phyloP scores from a whole-genome alignment of 2,888 invertebrate genomes.

The Apeira syringaria region DNA sequence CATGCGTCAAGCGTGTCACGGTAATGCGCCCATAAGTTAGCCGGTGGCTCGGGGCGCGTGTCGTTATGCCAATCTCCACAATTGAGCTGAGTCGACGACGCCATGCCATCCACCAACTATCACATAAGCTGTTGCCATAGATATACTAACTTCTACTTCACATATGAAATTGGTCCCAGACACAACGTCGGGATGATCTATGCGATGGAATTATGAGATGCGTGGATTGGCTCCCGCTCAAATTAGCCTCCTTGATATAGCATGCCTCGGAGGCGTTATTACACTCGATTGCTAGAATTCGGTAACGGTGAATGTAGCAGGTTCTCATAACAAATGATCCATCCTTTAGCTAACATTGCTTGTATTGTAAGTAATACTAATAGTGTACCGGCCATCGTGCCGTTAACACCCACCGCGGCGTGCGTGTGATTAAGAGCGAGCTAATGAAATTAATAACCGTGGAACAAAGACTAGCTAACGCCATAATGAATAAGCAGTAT shows the following conservation, averaged over 20 bases:
- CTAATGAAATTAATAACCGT: constrained; percentile 80
- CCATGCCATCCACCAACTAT: constrained; percentile 15
- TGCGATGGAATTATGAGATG: constrained; percentile 63
- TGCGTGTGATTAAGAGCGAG: constrained; percentile 73
- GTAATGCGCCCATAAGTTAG: constrained; percentile 78
- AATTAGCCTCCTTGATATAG: constrained; percentile 43
- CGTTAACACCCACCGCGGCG: constrained; percentile 54
- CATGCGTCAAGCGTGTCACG: constrained; percentile 76
- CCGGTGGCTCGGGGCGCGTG: constrained; percentile 63
- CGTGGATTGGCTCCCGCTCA: constrained; percentile 55
- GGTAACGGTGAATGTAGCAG: constrained; percentile 18
- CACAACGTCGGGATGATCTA: constrained; percentile 60
- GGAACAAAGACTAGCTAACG: constrained; percentile 50
- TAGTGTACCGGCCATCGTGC: constrained; percentile 38
- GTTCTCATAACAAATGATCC: constrained; percentile 13
- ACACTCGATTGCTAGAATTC: constrained; percentile 32
- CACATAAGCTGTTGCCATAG: background rate
- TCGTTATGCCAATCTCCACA: constrained; percentile 76
- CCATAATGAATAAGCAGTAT: constrained; percentile 19
- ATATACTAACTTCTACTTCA: constrained; percentile 5
- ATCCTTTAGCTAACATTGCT: constrained; percentile 35
- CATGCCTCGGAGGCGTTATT: constrained; percentile 26
- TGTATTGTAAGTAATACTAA: constrained; percentile 49
- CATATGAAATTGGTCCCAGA: constrained; percentile 8
- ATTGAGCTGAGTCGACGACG: constrained; percentile 53